A percentile compares a stretch with the other conserved stretches of the same genome.
phyloP scores from a whole-genome alignment of 2,797 vertebrate genomes.

The Centropyge bicolor region DNA sequence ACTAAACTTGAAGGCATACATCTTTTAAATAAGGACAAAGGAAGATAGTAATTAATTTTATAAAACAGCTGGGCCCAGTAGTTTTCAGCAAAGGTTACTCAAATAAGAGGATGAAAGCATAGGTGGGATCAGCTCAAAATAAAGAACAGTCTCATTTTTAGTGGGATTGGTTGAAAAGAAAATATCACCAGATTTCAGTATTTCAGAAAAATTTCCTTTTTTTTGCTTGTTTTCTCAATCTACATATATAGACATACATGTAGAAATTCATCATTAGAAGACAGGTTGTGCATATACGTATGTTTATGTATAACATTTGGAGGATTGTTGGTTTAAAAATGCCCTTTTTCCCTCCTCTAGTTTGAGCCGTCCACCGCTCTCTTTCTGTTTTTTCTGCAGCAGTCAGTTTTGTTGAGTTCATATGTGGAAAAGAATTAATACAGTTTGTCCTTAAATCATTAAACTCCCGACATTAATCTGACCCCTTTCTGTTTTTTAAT shows the following conservation, averaged over 20 bases:
- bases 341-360: neutral
- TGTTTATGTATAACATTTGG: neutral
- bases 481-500: conserved; percentile 2
- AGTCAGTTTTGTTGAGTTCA: neutral
- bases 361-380: neutral
- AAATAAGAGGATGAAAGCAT: neutral
- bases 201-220: no score
- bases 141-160: no score
- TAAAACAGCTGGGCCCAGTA: neutral
- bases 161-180: no score
- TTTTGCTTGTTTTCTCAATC: neutral
- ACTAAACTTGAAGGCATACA: neutral
- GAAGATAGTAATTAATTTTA: neutral
- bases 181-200: no score
- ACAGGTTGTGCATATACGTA: neutral
- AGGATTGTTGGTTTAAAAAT: neutral
- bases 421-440: neutral
- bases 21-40: neutral
- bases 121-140: neutral
- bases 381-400: neutral
- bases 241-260: neutral
- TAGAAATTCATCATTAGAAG: neutral
- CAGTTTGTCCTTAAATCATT: conserved; percentile 5
- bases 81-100: neutral
- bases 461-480: neutral